Evolutionary conservation across 2,113 vertebrate species (phyloP).

Genomic region (human): GRCh38 chrX:7470001-7470500

Average conservation of each 20-base stretch:
- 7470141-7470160: background rate
- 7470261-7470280: background rate
- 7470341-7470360: background rate
- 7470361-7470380: background rate
- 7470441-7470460: background rate
- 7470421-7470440: background rate
- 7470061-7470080: accelerated
- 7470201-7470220: background rate
- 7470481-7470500: background rate
- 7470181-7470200: background rate
- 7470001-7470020: background rate
- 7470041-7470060: background rate
- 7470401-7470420: background rate
- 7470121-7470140: background rate
- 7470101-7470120: background rate
- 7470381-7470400: background rate
- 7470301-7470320: background rate
- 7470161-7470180: background rate
- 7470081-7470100: accelerated
- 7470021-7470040: background rate
- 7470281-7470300: background rate
- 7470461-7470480: background rate
- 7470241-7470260: background rate
- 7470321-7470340: background rate
- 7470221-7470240: background rate